A percentile compares a stretch with the other conserved stretches of the same genome.
Evolutionary conservation across 2,797 vertebrate genomes (phyloP).

Genomic region (Characodon lateralis): DNA sequence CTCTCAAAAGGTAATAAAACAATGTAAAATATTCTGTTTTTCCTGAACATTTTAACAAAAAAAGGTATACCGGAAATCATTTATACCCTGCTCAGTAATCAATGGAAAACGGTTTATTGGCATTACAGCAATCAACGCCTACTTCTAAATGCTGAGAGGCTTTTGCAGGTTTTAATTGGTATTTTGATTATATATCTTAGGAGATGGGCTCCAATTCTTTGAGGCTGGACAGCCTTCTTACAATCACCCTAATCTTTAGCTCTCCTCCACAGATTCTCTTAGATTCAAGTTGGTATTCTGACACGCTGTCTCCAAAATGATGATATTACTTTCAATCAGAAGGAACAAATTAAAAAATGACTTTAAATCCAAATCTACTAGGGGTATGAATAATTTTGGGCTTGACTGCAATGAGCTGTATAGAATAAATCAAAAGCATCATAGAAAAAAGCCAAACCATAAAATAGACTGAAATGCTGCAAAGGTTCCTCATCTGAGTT

Average conservation of each 20-base stretch:
- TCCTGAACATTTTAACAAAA: neutral
- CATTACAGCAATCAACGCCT: neutral
- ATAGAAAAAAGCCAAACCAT: neutral
- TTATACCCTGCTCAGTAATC: neutral
- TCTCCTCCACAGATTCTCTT: no score
- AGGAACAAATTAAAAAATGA: neutral
- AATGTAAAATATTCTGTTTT: neutral
- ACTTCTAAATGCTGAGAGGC: neutral
- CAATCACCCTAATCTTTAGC: neutral
- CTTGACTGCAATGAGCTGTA: no score
- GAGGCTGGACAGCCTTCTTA: neutral
- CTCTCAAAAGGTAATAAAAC: no score
- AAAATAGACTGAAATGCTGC: neutral
- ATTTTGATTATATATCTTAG: neutral
- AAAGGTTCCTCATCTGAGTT: neutral
- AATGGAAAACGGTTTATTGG: neutral
- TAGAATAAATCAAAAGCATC: neutral
- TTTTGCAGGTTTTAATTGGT: neutral
- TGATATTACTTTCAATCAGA: neutral
- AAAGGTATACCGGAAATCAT: neutral
- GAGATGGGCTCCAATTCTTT: neutral
- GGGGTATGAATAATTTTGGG: neutral
- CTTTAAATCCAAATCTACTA: neutral
- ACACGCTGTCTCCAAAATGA: neutral
- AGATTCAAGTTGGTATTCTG: no score